phyloP scores from a whole-genome alignment of 2,888 invertebrate species.

The Molorchus minor region DNA sequence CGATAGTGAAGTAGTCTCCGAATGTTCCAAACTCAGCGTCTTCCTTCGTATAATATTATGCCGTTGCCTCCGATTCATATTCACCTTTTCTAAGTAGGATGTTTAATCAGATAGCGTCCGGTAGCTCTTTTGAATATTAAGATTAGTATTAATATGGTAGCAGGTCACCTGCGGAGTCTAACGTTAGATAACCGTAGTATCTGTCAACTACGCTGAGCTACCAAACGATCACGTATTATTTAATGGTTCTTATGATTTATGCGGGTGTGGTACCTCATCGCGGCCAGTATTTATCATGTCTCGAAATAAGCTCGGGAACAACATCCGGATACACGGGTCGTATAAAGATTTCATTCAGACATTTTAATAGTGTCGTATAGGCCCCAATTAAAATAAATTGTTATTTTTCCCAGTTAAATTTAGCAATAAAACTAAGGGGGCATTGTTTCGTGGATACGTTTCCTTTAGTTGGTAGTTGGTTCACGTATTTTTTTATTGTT shows the following conservation, averaged over 20 bases:
- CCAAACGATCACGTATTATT: conserved; percentile 53
- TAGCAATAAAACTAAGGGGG: conserved; percentile 21
- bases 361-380: conserved; percentile 27
- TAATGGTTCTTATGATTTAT: conserved; percentile 55
- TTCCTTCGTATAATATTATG: too few relatives aligned
- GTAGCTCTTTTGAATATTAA: conserved; percentile 25
- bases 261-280: conserved; percentile 49
- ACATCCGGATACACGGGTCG: conserved; percentile 40
- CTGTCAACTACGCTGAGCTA: conserved; percentile 55
- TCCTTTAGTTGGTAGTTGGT: conserved; percentile 28
- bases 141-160: conserved; percentile 51
- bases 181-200: conserved; percentile 53
- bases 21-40: too few relatives aligned
- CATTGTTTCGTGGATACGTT: conserved; percentile 24
- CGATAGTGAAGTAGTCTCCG: too few relatives aligned
- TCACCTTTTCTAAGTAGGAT: too few relatives aligned
- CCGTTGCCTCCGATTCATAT: too few relatives aligned
- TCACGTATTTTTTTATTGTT: conserved; percentile 42
- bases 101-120: conserved; percentile 13
- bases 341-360: conserved; percentile 32
- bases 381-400: conserved; percentile 26
- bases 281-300: conserved; percentile 45
- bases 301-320: conserved; percentile 35
- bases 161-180: conserved; percentile 51
- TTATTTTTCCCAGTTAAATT: conserved; percentile 22